Evolutionary conservation across 2,797 vertebrate species (phyloP).

Genomic region (Halcyon chelicuti): DNA sequence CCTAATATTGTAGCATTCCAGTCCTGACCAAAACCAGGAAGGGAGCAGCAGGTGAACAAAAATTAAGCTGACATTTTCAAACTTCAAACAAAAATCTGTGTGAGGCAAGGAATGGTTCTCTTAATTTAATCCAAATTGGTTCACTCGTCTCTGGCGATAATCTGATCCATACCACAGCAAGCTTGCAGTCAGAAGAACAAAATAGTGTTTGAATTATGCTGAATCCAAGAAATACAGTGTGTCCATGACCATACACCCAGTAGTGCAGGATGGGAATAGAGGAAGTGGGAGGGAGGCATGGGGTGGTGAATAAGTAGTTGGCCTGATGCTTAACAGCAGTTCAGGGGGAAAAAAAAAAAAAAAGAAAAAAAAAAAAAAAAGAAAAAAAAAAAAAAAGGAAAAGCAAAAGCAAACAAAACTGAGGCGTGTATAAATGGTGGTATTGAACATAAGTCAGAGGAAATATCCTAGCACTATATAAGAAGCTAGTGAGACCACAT

Average conservation of each 20-base stretch:
- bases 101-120: constrained; percentile 33
- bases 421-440: constrained; percentile 20
- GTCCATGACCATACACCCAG: background rate
- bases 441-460: constrained; percentile 34
- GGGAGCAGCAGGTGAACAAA: constrained; percentile 53
- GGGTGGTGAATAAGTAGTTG: background rate
- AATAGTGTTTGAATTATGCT: background rate
- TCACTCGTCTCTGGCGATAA: constrained; percentile 22
- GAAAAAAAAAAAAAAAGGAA: background rate
- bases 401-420: constrained; percentile 18
- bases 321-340: background rate
- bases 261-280: background rate
- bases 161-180: constrained; percentile 48
- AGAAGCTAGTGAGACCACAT: background rate
- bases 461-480: background rate
- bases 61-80: constrained; percentile 59
- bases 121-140: constrained; percentile 64
- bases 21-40: constrained; percentile 48
- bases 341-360: background rate
- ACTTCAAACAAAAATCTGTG: constrained; percentile 56
- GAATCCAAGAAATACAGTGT: background rate
- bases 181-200: background rate
- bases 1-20: constrained; percentile 43
- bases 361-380: no score
- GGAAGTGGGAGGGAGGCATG: background rate